phyloP scores from a whole-genome alignment of 2,113 vertebrate genomes.

The Cebidichthys violaceus region DNA sequence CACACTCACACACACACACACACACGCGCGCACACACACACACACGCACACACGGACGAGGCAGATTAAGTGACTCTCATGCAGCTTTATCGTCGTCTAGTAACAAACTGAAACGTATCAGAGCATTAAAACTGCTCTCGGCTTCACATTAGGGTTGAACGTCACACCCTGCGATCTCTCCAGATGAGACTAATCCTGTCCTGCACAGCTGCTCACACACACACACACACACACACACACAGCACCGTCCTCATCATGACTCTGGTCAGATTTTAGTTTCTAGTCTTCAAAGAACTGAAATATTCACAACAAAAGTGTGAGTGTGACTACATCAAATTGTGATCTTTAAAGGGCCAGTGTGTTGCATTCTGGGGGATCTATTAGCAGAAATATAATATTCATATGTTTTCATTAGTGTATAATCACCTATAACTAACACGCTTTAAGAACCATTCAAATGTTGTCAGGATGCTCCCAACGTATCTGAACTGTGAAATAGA shows the following conservation, averaged over 20 bases:
- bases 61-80: slow-evolving; percentile 54
- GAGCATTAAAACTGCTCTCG: slow-evolving; percentile 48
- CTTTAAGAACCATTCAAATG: no score
- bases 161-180: slow-evolving; percentile 22
- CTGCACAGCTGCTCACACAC: slow-evolving; percentile 32
- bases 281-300: no score
- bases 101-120: slow-evolving; percentile 35
- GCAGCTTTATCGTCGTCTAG: slow-evolving; percentile 45
- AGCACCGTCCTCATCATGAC: neutral
- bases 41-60: neutral
- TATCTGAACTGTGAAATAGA: no score
- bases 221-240: slow-evolving; percentile 14
- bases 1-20: slow-evolving; percentile 6
- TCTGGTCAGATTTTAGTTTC: no score
- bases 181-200: slow-evolving; percentile 50
- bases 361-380: no score
- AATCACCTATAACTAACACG: no score
- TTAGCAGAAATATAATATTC: no score
- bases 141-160: slow-evolving; percentile 36
- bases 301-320: no score
- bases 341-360: neutral
- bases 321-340: neutral
- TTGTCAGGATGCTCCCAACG: no score
- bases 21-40: neutral
- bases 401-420: no score